Evolutionary conservation across 2,797 vertebrate genomes (phyloP).

Genomic region (Garrulus glandarius): DNA sequence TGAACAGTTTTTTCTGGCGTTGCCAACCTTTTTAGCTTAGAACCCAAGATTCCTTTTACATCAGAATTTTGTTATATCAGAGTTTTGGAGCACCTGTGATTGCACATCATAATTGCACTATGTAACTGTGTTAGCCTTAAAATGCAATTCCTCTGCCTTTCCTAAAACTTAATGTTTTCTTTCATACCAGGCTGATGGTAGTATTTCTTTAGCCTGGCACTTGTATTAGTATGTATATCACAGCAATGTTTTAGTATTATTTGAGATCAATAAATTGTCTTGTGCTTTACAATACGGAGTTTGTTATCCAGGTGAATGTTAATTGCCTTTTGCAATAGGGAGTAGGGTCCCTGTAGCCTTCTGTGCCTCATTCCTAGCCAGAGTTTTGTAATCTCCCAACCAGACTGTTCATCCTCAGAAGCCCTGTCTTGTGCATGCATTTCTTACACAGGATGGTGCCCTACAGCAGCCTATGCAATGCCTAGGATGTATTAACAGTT

Average conservation of each 20-base stretch:
- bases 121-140: background rate
- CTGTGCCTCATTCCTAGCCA: background rate
- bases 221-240: background rate
- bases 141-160: background rate
- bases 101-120: background rate
- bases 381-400: background rate
- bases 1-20: background rate
- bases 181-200: background rate
- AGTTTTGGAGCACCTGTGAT: background rate
- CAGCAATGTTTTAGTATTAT: background rate
- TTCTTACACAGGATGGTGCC: background rate
- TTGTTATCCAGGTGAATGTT: background rate
- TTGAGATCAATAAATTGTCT: background rate
- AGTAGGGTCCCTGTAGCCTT: background rate
- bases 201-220: background rate
- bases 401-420: fast-evolving
- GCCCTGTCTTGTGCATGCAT: fast-evolving
- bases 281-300: background rate
- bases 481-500: fast-evolving
- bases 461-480: fast-evolving
- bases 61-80: background rate
- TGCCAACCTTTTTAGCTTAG: background rate
- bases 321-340: background rate
- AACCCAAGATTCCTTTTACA: background rate
- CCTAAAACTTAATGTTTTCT: background rate